Evolutionary conservation across 2,888 invertebrate species (phyloP).

Genomic region (Macroteleia sp.): DNA sequence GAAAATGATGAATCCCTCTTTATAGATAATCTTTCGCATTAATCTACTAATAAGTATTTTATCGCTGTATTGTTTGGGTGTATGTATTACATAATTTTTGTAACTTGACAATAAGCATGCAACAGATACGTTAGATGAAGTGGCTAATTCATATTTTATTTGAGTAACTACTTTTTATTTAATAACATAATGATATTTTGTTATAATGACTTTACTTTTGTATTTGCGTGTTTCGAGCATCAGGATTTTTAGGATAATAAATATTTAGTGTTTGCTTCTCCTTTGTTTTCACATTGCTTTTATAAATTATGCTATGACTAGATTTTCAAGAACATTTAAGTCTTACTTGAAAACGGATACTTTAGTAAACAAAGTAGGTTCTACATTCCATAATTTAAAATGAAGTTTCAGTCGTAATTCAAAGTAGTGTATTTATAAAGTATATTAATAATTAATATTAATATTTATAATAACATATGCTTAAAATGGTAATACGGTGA

Average conservation of each 20-base stretch:
- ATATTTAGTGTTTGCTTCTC: too few species aligned
- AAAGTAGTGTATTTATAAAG: too few species aligned
- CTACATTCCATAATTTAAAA: slow-evolving; percentile 28
- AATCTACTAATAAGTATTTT: too few species aligned
- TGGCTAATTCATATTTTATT: slow-evolving; percentile 37
- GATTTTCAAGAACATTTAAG: slow-evolving; percentile 36
- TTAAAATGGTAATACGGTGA: too few species aligned
- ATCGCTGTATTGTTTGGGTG: background rate
- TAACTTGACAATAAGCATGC: slow-evolving; percentile 16
- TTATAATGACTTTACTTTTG: background rate
- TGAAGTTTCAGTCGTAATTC: slow-evolving; percentile 33
- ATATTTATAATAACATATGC: background rate
- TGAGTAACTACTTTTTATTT: slow-evolving; percentile 35
- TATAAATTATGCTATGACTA: slow-evolving; percentile 24
- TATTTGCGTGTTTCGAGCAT: too few species aligned
- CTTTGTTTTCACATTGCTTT: background rate
- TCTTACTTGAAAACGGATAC: slow-evolving; percentile 33
- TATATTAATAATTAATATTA: too few species aligned
- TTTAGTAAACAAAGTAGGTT: slow-evolving; percentile 1
- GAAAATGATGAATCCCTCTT: slow-evolving; percentile 26
- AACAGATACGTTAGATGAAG: slow-evolving; percentile 23
- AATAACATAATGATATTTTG: slow-evolving; percentile 18
- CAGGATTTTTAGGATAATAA: too few species aligned
- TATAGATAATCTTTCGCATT: too few species aligned
- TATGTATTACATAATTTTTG: slow-evolving; percentile 20